A percentile compares a stretch with the other conserved stretches of the same genome.
Evolutionary conservation across 2,888 invertebrate genomes (phyloP).

Genomic region (Sympetrum striolatum): DNA sequence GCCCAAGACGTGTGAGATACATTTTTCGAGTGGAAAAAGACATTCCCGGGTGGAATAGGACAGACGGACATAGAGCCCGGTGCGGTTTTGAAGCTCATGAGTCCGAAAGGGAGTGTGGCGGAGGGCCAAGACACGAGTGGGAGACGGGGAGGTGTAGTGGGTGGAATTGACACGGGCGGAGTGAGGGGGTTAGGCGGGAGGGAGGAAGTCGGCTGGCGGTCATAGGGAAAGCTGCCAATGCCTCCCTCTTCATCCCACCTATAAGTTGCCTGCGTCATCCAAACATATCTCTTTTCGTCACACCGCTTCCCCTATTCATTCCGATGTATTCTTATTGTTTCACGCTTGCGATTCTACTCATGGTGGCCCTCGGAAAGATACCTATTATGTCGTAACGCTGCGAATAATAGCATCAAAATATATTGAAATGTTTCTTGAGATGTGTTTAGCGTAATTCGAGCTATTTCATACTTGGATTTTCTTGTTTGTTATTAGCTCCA

Average conservation of each 20-base stretch:
- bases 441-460: too few species aligned
- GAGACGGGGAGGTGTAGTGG: not conserved
- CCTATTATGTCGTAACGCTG: too few species aligned
- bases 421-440: too few species aligned
- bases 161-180: not conserved
- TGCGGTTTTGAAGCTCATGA: not conserved
- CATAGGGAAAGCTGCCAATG: slow-evolving; percentile 25
- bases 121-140: slow-evolving; percentile 22
- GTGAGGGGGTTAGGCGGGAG: not conserved
- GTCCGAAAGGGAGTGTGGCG: slow-evolving; percentile 21
- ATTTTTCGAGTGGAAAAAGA: not conserved
- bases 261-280: slow-evolving; percentile 24
- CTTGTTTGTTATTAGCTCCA: too few species aligned
- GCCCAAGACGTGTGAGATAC: not conserved
- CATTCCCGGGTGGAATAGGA: not conserved
- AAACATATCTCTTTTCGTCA: slow-evolving; percentile 1
- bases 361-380: too few species aligned
- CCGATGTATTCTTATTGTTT: not conserved
- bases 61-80: not conserved
- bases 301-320: not conserved
- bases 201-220: not conserved
- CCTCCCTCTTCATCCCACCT: not conserved
- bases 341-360: too few species aligned
- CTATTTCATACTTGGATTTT: too few species aligned
- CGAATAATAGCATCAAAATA: too few species aligned